phyloP scores from a whole-genome alignment of 2,797 vertebrate species.

The Leptoclinus maculatus region DNA sequence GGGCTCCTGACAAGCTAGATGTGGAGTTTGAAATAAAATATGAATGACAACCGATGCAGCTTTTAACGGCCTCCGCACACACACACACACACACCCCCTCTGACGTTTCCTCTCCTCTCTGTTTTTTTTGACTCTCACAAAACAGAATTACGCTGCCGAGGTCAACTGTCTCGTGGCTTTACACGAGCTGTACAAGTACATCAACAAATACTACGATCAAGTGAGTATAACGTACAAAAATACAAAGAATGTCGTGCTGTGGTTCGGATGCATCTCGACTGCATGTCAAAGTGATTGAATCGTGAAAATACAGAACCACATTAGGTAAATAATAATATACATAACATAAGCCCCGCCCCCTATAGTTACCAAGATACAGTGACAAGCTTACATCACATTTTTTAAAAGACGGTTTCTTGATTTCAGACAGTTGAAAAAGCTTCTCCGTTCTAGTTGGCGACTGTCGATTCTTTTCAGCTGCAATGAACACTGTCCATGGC shows the following conservation, averaged over 20 bases:
- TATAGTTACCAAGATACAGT: not conserved
- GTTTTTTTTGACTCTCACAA: conserved; percentile 49
- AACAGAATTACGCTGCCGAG: conserved; percentile 94
- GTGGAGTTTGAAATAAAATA: conserved; percentile 44
- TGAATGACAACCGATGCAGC: conserved; percentile 19
- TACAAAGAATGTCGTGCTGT: not conserved
- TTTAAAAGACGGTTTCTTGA: too few species aligned
- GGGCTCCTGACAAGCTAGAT: conserved; percentile 19
- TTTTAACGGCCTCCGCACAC: conserved; percentile 17
- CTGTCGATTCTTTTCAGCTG: too few species aligned
- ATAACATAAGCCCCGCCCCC: not conserved
- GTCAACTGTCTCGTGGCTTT: conserved; percentile 95
- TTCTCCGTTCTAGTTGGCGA: too few species aligned
- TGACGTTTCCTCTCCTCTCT: conserved; percentile 27
- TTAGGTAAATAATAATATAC: not conserved
- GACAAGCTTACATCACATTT: not conserved
- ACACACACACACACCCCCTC: not conserved
- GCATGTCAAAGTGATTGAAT: not conserved
- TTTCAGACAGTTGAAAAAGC: not conserved
- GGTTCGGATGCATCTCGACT: not conserved
- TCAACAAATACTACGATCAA: conserved; percentile 99
- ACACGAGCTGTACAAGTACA: conserved; percentile 98
- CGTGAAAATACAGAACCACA: not conserved
- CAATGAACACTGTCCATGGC: too few species aligned
- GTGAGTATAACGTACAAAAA: conserved; percentile 77